Evolutionary conservation across 1,140 invertebrate genomes (phyloP), one percentile per base, ranked within the genome.

Genomic region (Drepana arcuata): DNA sequence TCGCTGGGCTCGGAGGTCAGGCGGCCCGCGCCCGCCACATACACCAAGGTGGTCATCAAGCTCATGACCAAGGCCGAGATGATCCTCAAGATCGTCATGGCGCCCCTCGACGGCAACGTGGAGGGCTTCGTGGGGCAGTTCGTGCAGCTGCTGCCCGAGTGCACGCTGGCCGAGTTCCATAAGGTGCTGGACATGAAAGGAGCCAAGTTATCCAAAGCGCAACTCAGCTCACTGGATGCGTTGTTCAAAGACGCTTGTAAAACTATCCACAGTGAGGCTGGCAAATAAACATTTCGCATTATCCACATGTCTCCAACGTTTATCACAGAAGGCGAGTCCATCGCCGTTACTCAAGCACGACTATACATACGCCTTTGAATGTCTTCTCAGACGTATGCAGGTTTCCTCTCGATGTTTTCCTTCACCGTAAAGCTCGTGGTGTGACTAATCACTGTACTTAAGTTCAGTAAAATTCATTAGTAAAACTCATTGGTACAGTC

Each of bases 41-140:
- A 91, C 42, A 90, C 90, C 0, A 92, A 92, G 67, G 93, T 98
- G 11, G 96, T 99, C 0, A 91, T 95, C 0, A 97, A 98, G 82
- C 93, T 95, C 12, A 99, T 99, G 95, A 96, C 95, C 2, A 95
- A 95, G 63, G 97, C 97, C 0, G 98, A 99, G 84, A 97, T 99
- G 94, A 95, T 99, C 26, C 83, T 99, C 2, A 99, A 99, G 85
- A 89, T 98, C 29, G 95, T 99, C 0, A 99, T 99, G 96, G 92
- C 95, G 1, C 95, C 96, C 0, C 89, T 94, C 16, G 93, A 97
- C 56, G 93, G 94, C 0, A 89, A 91, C 16, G 89, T 72, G 21
- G 79, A 82, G 10, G 80, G 79, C 2, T 99, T 99, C 77, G 92
- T 96, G 0, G 91, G 94, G 16, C 96, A 98, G 64, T 98, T 94